phyloP scores from a whole-genome alignment of 2,113 vertebrate genomes.

The Pampusana beccarii region DNA sequence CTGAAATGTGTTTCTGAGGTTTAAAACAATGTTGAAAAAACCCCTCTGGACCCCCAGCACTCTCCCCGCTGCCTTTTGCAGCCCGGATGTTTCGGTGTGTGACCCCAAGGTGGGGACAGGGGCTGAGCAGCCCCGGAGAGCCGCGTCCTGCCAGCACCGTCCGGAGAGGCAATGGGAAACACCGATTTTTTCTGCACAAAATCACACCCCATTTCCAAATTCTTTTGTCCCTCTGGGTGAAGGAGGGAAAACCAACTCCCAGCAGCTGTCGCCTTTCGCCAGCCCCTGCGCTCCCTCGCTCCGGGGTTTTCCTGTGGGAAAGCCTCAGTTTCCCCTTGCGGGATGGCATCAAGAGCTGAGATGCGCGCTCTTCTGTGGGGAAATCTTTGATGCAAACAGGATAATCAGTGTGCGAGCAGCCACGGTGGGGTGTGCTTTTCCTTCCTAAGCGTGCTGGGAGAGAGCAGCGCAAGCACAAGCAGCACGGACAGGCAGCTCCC shows the following conservation, averaged over 20 bases:
- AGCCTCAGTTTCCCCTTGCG: background rate
- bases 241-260: background rate
- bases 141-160: background rate
- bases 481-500: background rate
- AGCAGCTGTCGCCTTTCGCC: background rate
- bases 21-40: rapidly evolving
- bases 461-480: background rate
- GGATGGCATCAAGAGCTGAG: background rate
- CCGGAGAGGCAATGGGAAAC: background rate
- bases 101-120: background rate
- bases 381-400: background rate
- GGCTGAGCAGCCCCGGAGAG: background rate
- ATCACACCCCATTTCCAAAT: background rate
- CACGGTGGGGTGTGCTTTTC: conserved; percentile 41
- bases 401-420: background rate
- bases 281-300: too few species aligned
- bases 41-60: rapidly evolving
- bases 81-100: background rate
- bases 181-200: background rate
- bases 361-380: rapidly evolving
- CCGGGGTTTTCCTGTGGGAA: background rate
- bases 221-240: background rate
- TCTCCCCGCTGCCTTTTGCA: background rate
- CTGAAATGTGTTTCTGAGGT: background rate
- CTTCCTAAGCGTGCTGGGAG: background rate